Percentiles rank a stretch among this genome's conserved stretches.
phyloP scores from a whole-genome alignment of 1,140 invertebrate species.

The Aphelinus certus region DNA sequence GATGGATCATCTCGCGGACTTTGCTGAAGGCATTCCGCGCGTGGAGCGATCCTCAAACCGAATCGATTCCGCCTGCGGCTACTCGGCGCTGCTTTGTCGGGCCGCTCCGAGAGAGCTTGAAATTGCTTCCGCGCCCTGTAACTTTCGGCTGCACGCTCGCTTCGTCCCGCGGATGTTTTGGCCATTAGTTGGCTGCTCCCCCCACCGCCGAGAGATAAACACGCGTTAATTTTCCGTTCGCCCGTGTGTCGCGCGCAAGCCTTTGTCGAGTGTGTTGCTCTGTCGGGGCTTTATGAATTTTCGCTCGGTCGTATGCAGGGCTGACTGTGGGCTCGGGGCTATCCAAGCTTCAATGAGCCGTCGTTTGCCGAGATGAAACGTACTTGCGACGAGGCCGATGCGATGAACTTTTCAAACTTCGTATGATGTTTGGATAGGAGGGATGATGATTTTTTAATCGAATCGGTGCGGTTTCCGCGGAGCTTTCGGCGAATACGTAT shows the following conservation, averaged over 20 bases:
- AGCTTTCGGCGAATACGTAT: too few relatives aligned
- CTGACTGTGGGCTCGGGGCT: too few relatives aligned
- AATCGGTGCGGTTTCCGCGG: too few relatives aligned
- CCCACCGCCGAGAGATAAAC: too few relatives aligned
- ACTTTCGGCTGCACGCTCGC: background rate
- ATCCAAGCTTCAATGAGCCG: too few relatives aligned
- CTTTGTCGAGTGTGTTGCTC: background rate
- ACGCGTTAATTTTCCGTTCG: constrained; percentile 1
- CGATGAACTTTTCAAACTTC: too few relatives aligned
- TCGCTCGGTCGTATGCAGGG: background rate
- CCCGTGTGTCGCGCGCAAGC: background rate
- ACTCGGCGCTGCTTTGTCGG: background rate
- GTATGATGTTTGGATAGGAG: too few relatives aligned
- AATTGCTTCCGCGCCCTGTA: constrained; percentile 8
- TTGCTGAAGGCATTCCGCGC: background rate
- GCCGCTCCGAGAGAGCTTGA: constrained; percentile 1
- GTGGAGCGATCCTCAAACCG: background rate
- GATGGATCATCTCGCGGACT: too few relatives aligned
- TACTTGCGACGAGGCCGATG: too few relatives aligned
- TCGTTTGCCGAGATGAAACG: too few relatives aligned
- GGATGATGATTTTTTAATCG: too few relatives aligned
- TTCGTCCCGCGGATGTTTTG: constrained; percentile 1
- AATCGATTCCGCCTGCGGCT: constrained; percentile 4
- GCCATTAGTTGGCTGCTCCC: background rate
- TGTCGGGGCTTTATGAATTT: constrained; percentile 1